A percentile compares a stretch with the other conserved stretches of the same genome.
phyloP scores from a whole-genome alignment of 1,140 invertebrate species.

The Drosophila nigromelanica region DNA sequence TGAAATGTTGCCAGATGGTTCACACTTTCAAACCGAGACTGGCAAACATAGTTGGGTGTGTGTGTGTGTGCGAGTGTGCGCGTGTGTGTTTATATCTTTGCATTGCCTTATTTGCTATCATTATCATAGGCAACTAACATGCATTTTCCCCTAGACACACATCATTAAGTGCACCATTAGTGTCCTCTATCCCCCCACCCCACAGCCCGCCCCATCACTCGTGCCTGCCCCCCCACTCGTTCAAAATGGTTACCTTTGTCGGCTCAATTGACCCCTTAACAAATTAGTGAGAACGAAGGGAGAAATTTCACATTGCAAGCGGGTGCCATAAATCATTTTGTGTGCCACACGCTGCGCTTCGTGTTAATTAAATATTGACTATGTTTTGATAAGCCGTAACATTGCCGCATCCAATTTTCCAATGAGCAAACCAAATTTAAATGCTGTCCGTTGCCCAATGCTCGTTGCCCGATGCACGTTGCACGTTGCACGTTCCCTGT shows the following conservation, averaged over 20 bases:
- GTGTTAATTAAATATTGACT: constrained; percentile 83
- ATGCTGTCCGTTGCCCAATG: constrained; percentile 42
- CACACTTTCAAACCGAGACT: background rate
- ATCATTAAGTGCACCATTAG: constrained; percentile 47
- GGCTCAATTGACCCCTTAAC: constrained; percentile 41
- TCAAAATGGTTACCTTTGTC: constrained; percentile 50
- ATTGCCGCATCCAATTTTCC: constrained; percentile 65
- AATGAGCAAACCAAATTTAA: constrained; percentile 46
- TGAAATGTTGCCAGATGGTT: constrained; percentile 8
- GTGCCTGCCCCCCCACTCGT: background rate
- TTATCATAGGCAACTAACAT: constrained; percentile 29
- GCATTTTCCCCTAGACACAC: constrained; percentile 29
- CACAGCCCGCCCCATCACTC: background rate
- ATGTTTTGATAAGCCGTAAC: constrained; percentile 79
- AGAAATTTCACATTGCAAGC: constrained; percentile 49
- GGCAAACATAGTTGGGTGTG: background rate
- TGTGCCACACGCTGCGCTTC: constrained; percentile 64
- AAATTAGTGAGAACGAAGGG: constrained; percentile 32
- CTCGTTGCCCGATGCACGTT: constrained; percentile 20
- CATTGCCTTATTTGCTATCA: constrained; percentile 31
- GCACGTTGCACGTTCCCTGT: background rate
- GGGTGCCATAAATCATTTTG: constrained; percentile 67
- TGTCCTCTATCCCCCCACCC: background rate
- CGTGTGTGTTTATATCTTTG: constrained; percentile 8
- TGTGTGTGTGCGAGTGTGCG: background rate